Base-by-base conservation (phyloP, 2,888 invertebrate species). In the Hypsopygia costalis region DNA sequence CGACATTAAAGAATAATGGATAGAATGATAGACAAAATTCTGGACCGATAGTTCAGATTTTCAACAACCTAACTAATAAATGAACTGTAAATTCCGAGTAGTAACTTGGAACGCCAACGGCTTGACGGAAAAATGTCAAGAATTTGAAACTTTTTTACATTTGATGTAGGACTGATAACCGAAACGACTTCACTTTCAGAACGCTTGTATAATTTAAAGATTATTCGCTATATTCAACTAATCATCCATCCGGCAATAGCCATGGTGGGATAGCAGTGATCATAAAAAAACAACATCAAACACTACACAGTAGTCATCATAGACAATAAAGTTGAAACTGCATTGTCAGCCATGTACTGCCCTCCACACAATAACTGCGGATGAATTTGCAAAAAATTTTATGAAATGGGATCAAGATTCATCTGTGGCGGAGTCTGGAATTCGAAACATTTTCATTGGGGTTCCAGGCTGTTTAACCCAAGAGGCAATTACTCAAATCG, bases 21-120 rank as follows among this genome's bases (percentile, higher is more conserved):
- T n/a, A n/a, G n/a, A n/a, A n/a, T n/a, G n/a, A n/a, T n/a, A n/a
- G n/a, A n/a, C n/a, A n/a, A n/a, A n/a, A n/a, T n/a, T n/a, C n/a
- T n/a, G n/a, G n/a, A n/a, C n/a, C n/a, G n/a, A n/a, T n/a, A n/a
- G n/a, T n/a, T n/a, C n/a, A n/a, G n/a, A n/a, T n/a, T n/a, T n/a
- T n/a, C n/a, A n/a, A n/a, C n/a, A n/a, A n/a, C n/a, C n/a, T n/a
- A n/a, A n/a, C n/a, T n/a, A n/a, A n/a, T 6, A 46, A 43, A 43
- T 30, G 34, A 31, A 0, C 6, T 20, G 6, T 7, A 47, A 42
- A 21, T 27, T 46, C n/a, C n/a, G n/a, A n/a, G n/a, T n/a, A n/a
- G n/a, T n/a, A n/a, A n/a, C n/a, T n/a, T n/a, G n/a, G n/a, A 55
- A 55, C 33, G 46, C 49, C 45, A 49, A 52, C 39, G 52, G 50